Evolutionary conservation across 2,113 vertebrate genomes (phyloP), one percentile per base, ranked within the genome.

Genomic region (Ramphastos sulfuratus): DNA sequence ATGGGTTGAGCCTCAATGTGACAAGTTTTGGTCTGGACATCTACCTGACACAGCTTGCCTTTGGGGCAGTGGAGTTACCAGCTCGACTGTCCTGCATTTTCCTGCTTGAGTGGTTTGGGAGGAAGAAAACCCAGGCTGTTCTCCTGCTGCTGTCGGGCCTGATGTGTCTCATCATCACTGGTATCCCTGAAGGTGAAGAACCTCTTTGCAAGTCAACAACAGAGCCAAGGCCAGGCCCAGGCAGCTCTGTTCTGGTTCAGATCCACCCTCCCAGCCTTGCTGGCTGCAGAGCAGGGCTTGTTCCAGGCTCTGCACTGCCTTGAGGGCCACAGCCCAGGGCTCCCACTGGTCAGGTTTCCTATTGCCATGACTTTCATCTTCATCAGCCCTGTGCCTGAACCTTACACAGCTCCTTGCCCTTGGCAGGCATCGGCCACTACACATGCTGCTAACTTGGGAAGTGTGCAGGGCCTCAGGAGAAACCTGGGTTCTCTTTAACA

Each of bases 31-130:
- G 99, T 30, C 76, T 99, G 95, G 85, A 99, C 84, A 98, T 99
- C 95, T 99, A 99, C 94, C 90, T 99, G 87, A 99, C 98, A 0
- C 98, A 99, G 95, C 93, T 99, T 11, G 96, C 98, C 89, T 99
- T 99, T 64, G 98, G 98, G 12, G 19, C 89, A 0, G 98, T 97
- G 6, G 98, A 99, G 71, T 8, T 99, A 14, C 98, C 98, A 1
- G 98, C 97, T 24, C 98, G 98, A 15, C 6, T 97, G 19, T 73
- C 54, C 30, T 96, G 95, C 85, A 95, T 98, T 89, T 97, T 97
- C 31, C 19, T 98, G 6, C 96, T 99, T 24, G 96, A 98, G 33
- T 93, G 75, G 91, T 97, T 98, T 39, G 99, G 99, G 50, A 97
- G 98, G 84, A 98, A 89, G 90, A 97, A 96, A 85, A 95, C 93